A percentile compares a stretch with the other conserved stretches of the same genome.
Conservation (phyloP, 2,888 invertebrate genomes). For the Oeneis ivallda region DNA sequence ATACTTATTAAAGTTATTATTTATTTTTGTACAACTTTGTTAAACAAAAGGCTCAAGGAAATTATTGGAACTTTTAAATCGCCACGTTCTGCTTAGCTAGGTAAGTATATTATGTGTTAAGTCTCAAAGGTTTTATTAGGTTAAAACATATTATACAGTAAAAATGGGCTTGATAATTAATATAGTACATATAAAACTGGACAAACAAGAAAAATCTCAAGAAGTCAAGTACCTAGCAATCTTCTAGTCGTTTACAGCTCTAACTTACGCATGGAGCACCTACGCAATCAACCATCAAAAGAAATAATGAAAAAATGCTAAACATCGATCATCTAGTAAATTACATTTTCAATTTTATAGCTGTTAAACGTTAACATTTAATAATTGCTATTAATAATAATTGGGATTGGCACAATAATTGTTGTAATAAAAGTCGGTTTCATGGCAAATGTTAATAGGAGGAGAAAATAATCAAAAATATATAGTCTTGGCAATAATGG, state of each 20-base stretch:
- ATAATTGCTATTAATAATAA: slow-evolving; percentile 10
- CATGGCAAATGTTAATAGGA: slow-evolving; percentile 15
- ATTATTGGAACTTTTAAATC: not conserved
- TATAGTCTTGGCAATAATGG: slow-evolving; percentile 18
- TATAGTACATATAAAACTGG: no score
- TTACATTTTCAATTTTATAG: slow-evolving; percentile 10
- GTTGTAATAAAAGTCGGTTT: slow-evolving; percentile 16
- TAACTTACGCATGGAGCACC: no score
- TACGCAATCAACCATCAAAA: not conserved
- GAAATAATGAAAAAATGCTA: not conserved
- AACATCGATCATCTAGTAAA: slow-evolving; percentile 6
- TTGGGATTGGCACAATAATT: slow-evolving; percentile 11
- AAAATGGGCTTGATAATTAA: not conserved
- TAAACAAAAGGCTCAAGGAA: not conserved
- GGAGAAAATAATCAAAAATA: slow-evolving; percentile 18
- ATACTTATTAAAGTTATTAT: no score
- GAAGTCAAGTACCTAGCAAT: no score
- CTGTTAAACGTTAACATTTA: slow-evolving; percentile 10
- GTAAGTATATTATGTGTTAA: no score
- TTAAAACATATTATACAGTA: not conserved
- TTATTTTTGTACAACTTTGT: not conserved
- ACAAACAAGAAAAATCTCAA: no score
- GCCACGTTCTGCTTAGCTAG: no score
- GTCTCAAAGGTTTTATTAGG: no score
- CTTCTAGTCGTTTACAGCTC: no score